Evolutionary conservation across 2,797 vertebrate species (phyloP).

Genomic region (Rhynchonycteris naso): DNA sequence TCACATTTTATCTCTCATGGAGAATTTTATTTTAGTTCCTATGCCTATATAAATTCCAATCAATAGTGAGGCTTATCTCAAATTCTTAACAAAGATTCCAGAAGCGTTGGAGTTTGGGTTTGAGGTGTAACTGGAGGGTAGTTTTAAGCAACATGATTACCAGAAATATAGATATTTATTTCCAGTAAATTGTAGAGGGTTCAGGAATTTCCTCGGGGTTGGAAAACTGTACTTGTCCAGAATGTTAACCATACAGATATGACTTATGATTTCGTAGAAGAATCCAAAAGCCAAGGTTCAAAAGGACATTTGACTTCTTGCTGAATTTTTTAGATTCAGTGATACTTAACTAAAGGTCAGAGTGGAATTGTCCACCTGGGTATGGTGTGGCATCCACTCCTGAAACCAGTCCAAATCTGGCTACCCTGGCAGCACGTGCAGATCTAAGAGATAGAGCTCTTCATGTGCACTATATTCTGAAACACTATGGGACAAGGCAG

Average conservation of each 20-base stretch:
- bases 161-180: neutral
- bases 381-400: no score
- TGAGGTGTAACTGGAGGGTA: neutral
- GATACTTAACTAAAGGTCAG: no score
- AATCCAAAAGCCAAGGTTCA: no score
- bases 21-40: neutral
- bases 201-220: neutral
- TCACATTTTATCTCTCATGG: slow-evolving; percentile 22
- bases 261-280: neutral
- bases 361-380: no score
- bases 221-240: neutral
- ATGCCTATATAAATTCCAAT: neutral
- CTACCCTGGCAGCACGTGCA: no score
- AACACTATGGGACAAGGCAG: no score
- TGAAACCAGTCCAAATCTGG: no score
- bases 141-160: neutral
- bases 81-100: neutral
- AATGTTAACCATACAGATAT: neutral
- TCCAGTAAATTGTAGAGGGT: neutral
- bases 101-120: neutral
- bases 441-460: no score
- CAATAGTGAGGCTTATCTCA: neutral
- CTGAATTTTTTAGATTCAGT: neutral
- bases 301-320: no score
- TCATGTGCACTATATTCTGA: no score